Percentiles rank a stretch among this genome's conserved stretches.
phyloP scores from a whole-genome alignment of 1,140 invertebrate genomes.

The Cephus cinctus region DNA sequence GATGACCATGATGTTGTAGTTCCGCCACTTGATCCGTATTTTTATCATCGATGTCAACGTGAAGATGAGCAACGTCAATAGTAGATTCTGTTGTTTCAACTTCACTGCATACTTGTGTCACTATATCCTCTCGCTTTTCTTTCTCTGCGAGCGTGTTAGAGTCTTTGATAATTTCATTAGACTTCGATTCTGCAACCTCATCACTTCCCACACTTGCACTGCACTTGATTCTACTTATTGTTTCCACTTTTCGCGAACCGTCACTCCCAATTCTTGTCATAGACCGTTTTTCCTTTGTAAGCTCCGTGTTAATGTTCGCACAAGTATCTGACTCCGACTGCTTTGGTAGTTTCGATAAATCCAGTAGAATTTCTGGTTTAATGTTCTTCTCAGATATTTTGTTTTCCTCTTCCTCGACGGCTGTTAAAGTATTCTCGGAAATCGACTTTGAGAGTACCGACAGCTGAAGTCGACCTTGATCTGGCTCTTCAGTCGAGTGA shows the following conservation, averaged over 20 bases:
- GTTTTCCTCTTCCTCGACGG: constrained; percentile 17
- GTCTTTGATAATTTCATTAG: too few relatives aligned
- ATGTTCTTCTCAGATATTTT: constrained; percentile 44
- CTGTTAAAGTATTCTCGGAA: constrained; percentile 36
- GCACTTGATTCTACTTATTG: not conserved
- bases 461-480: constrained; percentile 21
- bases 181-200: too few relatives aligned
- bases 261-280: constrained; percentile 28
- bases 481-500: constrained; percentile 1
- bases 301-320: not conserved
- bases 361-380: constrained; percentile 43
- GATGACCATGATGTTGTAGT: too few relatives aligned
- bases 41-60: not conserved
- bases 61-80: not conserved
- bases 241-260: constrained; percentile 17
- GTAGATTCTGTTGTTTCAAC: too few relatives aligned
- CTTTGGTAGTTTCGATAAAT: constrained; percentile 39
- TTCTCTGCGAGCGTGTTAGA: too few relatives aligned
- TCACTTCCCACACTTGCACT: too few relatives aligned
- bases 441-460: constrained; percentile 35
- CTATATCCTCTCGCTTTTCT: too few relatives aligned
- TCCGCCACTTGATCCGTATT: too few relatives aligned
- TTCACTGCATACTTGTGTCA: not conserved
- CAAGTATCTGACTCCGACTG: constrained; percentile 4
- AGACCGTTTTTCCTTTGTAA: constrained; percentile 10